Evolutionary conservation across 2,888 invertebrate species (phyloP), one percentile per base, ranked within the genome.

Genomic region (Vesta saturnalis): DNA sequence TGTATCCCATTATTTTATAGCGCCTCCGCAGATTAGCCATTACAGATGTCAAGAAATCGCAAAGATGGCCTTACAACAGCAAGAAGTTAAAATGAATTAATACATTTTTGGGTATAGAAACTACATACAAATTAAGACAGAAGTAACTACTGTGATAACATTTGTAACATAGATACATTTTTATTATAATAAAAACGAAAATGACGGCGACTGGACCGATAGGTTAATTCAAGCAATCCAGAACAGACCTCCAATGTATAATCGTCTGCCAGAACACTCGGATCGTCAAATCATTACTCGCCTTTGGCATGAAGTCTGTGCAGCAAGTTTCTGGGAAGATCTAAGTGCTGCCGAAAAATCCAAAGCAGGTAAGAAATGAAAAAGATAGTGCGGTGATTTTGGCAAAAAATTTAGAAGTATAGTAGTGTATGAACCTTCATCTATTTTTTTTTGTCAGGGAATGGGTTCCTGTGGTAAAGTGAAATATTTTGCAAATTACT

Each of bases 241-340:
- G 62, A 57, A 46, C 56, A 67, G 55, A 61, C 67, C 61, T 21
- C 54, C 57, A 22, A 61, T 67, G 18, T 67, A 67, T 39, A 55
- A 62, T 15, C 6, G 43, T 14, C 22, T 62, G 46, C 35, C 15
- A 62, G 61, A 56, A 5, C 67, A 67, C 30, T 67, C 61, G 1
- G 57, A 57, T 14, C 46, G 58, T 49, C 21, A 18, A 12, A 23
- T 23, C 10, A n/a, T n/a, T n/a, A n/a, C n/a, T n/a, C n/a, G n/a
- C n/a, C n/a, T n/a, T n/a, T n/a, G n/a, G n/a, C n/a, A 39, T 56
- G 19, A 62, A 60, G 61, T 23, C 22, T 14, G 61, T 62, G 21
- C 46, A 21, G 35, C 56, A 43, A 16, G 47, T 15, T 19, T 10
- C 30, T 30, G 30, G 30, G 6, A 30, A 30, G 10, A 30, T 30